Evolutionary conservation across 2,888 invertebrate genomes (phyloP).

Genomic region (Drosophila robusta): DNA sequence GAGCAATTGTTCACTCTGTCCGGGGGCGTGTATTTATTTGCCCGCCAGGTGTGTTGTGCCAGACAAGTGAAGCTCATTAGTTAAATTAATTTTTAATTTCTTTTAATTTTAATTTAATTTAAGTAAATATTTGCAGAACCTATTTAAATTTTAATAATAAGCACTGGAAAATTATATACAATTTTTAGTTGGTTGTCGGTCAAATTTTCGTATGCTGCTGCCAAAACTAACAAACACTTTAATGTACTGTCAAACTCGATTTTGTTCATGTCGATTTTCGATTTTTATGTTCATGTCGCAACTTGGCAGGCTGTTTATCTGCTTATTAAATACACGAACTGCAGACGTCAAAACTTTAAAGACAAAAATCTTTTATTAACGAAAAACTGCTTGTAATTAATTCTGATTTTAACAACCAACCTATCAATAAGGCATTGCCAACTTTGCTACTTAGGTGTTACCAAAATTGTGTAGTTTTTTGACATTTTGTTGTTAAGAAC

Average conservation of each 20-base stretch:
- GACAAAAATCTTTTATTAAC: too few species aligned
- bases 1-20: constrained; percentile 26
- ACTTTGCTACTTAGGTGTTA: too few species aligned
- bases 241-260: background rate
- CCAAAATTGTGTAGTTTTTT: background rate
- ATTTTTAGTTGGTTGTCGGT: too few species aligned
- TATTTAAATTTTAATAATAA: background rate
- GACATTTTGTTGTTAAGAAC: background rate
- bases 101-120: background rate
- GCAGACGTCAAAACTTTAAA: too few species aligned
- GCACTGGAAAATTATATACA: too few species aligned
- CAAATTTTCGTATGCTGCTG: background rate
- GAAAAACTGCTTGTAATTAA: background rate
- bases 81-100: background rate
- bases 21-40: constrained; percentile 16
- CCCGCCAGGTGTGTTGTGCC: background rate
- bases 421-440: too few species aligned
- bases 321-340: background rate
- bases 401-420: background rate
- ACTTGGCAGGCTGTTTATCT: background rate
- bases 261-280: background rate
- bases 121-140: background rate
- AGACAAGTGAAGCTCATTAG: background rate
- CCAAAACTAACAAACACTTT: background rate
- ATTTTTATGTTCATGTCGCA: background rate